Evolutionary conservation across 2,888 invertebrate species (phyloP), one percentile per base, ranked within the genome.

Genomic region (Xylota sylvarum): DNA sequence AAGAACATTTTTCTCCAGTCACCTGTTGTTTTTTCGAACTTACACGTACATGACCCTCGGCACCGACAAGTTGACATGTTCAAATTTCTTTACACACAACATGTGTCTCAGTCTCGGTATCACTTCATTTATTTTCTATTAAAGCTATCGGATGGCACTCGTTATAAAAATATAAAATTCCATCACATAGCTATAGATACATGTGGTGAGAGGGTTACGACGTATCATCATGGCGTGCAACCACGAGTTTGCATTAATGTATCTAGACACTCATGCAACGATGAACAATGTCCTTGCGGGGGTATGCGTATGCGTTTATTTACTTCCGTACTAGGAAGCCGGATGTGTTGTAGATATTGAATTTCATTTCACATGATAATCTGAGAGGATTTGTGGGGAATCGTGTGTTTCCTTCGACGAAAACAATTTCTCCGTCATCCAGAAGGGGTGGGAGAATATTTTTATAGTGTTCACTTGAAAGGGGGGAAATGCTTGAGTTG

Each of bases 361-460:
- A 60, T 72, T 72, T 72, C 72, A 60, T 14, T 72, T 46, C 70
- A 55, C 56, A 56, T 46, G 40, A 70, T 46, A 70, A 67, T 67
- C 70, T 17, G 43, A 30, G 12, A 40, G 32, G 32, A 32, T 56
- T 46, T 70, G 37, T 67, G 27, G 52, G 65, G 10, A 27, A 14
- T 23, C 23, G 17, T 46, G 37, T 37, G 37, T 37, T 43, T 10
- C 19, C 7, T 40, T 10, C 27, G 17, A 27, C n/a, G 12, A 27
- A 52, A 52, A 67, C 17, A 55, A 55, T 69, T 56, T 55, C 69
- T 55, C 48, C 37, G 23, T 17, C 14, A n/a, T 14, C 23, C 4
- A 5, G 2, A 23, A 23, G 23, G 65, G 5, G 7, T 14, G 17
- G 32, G 4, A 12, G 5, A 35, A 4, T 37, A 9, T 43, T 46